Percentiles rank a stretch among this genome's conserved stretches.
Evolutionary conservation across 1,140 invertebrate species (phyloP).

Genomic region (Phthorimaea operculella): DNA sequence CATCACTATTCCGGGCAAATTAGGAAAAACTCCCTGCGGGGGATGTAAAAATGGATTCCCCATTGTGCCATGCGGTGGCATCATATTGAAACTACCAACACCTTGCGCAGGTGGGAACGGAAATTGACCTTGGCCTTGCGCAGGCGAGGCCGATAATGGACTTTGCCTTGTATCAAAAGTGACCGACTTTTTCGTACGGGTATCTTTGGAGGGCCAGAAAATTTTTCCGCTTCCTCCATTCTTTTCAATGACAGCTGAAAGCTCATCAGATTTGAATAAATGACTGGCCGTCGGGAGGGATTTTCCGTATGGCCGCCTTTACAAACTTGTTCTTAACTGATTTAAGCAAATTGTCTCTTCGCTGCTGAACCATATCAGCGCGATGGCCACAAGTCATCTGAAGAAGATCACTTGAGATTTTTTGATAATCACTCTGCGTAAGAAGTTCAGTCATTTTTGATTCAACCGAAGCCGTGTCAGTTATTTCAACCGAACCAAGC

Average conservation of each 20-base stretch:
- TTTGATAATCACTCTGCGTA: constrained; percentile 4
- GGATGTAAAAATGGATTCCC: not conserved
- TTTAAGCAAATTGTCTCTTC: constrained; percentile 6
- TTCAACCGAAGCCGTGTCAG: not conserved
- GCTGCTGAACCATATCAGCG: constrained; percentile 10
- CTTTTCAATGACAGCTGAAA: not conserved
- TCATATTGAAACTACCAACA: not conserved
- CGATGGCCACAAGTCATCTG: constrained; percentile 11
- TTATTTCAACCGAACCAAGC: not conserved
- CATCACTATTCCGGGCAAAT: not conserved
- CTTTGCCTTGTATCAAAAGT: not conserved
- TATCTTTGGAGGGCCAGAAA: constrained; percentile 1
- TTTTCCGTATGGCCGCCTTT: constrained; percentile 8
- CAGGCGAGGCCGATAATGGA: not conserved
- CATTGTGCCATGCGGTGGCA: not conserved
- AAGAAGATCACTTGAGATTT: constrained; percentile 7
- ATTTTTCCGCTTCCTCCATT: not conserved
- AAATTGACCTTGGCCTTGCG: not conserved
- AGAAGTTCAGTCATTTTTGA: constrained; percentile 7
- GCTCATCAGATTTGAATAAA: constrained; percentile 2
- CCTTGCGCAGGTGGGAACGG: not conserved
- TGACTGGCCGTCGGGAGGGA: constrained; percentile 5
- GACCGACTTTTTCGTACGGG: not conserved
- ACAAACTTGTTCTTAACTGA: constrained; percentile 9
- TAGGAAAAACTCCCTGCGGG: not conserved